Evolutionary conservation across 2,888 invertebrate species (phyloP), one percentile per base, ranked within the genome.

Genomic region (Drepanosiphum platanoidis): DNA sequence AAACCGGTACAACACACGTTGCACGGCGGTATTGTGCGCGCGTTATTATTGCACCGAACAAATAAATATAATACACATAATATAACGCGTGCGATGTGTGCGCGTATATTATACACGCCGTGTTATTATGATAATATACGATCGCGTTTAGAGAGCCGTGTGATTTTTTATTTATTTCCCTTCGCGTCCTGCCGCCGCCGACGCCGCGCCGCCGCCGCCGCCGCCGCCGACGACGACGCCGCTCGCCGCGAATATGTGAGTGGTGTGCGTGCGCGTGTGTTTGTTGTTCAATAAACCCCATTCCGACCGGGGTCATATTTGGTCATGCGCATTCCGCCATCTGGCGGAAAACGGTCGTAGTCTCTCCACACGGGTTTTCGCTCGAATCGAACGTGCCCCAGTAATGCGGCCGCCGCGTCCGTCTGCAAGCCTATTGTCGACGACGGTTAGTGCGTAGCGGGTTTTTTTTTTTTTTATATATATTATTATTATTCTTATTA

Each of bases 301-400:
- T 74, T 30, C 46, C 46, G 75, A 75, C 74, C 83, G 66, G 83
- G 83, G 83, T 84, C 83, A 68, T 68, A 75, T 75, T 84, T 84
- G 83, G 68, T 84, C 83, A 84, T 75, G 83, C 83, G 83, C 83
- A 75, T 75, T 75, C 66, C 75, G 83, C 83, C 83, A 84, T 84
- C 83, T 84, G 83, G 52, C 52, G 83, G 75, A 75, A 84, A 75
- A 84, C 83, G 34, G 66, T 30, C 83, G 75, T 32, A 52, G 83
- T 58, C 64, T 32, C 34, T 22, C 27, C 22, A 61, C 75, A 75
- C 75, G 75, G 83, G 15, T 84, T 84, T 84, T 84, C 83, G 83
- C 83, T 75, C 83, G 30, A 84, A 84, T 84, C 83, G 83, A 84
- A 84, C 83, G 83, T 84, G 83, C 83, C 83, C 83, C 83, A 84